Evolutionary conservation across 2,113 vertebrate species (phyloP).

Genomic region (Pterocles burchelli): DNA sequence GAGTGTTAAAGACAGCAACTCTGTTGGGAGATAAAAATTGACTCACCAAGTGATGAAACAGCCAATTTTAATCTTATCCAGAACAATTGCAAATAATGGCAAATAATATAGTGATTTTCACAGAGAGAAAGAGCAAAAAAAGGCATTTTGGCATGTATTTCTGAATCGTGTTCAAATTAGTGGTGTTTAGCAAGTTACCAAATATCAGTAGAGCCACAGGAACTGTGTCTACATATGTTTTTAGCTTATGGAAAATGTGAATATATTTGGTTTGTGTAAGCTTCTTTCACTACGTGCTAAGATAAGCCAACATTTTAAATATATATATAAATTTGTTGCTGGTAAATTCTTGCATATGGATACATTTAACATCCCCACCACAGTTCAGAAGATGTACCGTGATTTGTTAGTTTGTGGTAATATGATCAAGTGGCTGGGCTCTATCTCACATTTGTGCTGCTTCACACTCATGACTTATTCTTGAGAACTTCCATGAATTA

Average conservation of each 20-base stretch:
- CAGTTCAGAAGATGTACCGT: not conserved
- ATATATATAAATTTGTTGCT: not conserved
- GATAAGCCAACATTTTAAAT: not conserved
- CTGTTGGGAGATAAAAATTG: not conserved
- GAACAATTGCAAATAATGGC: not conserved
- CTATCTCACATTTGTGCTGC: not conserved
- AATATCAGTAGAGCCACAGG: not conserved
- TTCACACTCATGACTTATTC: not conserved
- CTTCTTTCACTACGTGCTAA: not conserved
- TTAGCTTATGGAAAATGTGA: not conserved
- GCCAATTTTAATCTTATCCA: not conserved
- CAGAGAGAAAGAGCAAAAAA: not conserved
- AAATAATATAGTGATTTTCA: not conserved
- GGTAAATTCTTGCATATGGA: not conserved
- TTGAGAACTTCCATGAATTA: constrained; percentile 5
- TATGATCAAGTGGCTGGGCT: not conserved
- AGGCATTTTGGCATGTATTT: not conserved
- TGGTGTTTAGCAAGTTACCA: not conserved
- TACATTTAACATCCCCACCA: not conserved
- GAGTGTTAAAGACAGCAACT: not conserved
- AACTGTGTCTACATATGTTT: not conserved
- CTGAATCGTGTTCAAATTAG: not conserved
- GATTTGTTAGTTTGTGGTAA: constrained; percentile 14
- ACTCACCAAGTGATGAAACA: not conserved
- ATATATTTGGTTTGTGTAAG: not conserved